Conservation (phyloP, 2,113 vertebrate genomes). For the Myxocyprinus asiaticus region DNA sequence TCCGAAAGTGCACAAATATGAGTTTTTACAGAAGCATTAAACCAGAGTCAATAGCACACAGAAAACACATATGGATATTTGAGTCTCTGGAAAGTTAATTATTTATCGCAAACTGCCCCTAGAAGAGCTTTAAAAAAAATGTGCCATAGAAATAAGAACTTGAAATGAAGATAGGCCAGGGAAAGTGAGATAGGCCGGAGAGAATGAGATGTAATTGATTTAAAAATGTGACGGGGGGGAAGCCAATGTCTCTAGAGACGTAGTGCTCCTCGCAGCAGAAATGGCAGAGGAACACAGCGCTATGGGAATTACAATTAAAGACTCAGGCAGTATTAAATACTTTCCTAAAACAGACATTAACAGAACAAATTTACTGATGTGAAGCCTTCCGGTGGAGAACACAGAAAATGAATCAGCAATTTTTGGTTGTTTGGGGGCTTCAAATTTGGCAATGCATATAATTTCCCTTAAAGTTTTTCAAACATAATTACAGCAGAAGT, state of each 20-base stretch:
- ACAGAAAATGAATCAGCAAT: slow-evolving; percentile 9
- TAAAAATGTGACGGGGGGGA: slow-evolving; percentile 72
- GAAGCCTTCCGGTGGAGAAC: neutral
- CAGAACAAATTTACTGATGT: neutral
- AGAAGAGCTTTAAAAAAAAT: slow-evolving; percentile 29
- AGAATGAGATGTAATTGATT: slow-evolving; percentile 75
- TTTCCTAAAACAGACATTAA: slow-evolving; percentile 32
- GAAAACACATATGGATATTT: slow-evolving; percentile 38
- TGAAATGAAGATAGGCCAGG: slow-evolving; percentile 32
- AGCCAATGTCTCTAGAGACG: slow-evolving; percentile 71
- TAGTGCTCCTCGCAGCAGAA: slow-evolving; percentile 63
- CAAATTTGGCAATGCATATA: neutral
- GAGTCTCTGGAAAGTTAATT: slow-evolving; percentile 38
- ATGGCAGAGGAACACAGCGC: slow-evolving; percentile 23
- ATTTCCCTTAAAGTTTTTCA: neutral
- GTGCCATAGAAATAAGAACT: slow-evolving; percentile 13
- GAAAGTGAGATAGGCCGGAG: slow-evolving; percentile 17
- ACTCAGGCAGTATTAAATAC: slow-evolving; percentile 32
- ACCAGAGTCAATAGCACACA: slow-evolving; percentile 35
- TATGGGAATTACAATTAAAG: slow-evolving; percentile 38
- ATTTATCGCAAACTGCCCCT: slow-evolving; percentile 40
- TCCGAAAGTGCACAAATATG: neutral
- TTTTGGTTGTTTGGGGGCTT: no score
- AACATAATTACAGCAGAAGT: neutral
- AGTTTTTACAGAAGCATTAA: slow-evolving; percentile 40